phyloP scores from a whole-genome alignment of 2,797 vertebrate species.

The Hydrolagus colliei region DNA sequence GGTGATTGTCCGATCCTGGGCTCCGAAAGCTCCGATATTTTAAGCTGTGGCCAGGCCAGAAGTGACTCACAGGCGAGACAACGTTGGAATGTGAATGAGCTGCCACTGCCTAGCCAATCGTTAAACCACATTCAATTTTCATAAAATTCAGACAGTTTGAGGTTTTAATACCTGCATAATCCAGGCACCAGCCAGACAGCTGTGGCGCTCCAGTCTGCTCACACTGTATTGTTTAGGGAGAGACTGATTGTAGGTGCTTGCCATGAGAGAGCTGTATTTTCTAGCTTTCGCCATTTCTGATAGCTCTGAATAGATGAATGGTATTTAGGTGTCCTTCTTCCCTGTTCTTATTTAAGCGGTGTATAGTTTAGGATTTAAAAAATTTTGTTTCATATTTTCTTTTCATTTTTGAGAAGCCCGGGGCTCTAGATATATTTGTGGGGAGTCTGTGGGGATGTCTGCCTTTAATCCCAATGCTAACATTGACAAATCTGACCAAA shows the following conservation, averaged over 20 bases:
- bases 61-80: slow-evolving; percentile 18
- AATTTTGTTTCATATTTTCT: too few species aligned
- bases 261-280: background rate
- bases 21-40: background rate
- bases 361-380: too few species aligned
- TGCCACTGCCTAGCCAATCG: slow-evolving; percentile 7
- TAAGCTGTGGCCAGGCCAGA: slow-evolving; percentile 9
- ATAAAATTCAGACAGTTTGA: slow-evolving; percentile 27
- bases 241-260: background rate
- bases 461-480: too few species aligned
- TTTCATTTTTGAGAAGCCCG: too few species aligned
- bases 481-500: too few species aligned
- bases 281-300: background rate
- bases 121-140: slow-evolving; percentile 28
- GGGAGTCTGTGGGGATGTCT: too few species aligned
- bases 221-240: background rate
- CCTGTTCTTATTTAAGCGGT: too few species aligned
- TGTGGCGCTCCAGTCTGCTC: background rate
- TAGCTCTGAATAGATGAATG: too few species aligned
- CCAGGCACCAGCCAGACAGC: background rate
- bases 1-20: too few species aligned
- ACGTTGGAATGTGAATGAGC: slow-evolving; percentile 27
- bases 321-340: too few species aligned
- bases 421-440: too few species aligned
- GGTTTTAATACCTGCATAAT: slow-evolving; percentile 24